Base-by-base conservation (phyloP, 2,888 invertebrate species). In the Theodoxus fluviatilis region DNA sequence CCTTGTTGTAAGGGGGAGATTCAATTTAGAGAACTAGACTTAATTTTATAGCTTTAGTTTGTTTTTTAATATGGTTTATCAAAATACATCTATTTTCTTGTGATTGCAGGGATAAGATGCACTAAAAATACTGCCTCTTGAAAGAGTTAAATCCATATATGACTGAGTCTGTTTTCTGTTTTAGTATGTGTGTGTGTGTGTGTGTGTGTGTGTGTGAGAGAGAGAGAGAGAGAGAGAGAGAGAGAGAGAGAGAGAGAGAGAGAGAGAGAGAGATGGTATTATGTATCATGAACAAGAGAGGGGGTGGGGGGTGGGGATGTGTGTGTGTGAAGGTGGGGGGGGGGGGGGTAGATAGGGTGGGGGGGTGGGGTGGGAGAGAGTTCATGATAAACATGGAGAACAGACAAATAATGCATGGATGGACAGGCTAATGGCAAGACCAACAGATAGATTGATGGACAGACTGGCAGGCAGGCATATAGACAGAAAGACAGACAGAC, bases 141-240 rank as follows among this genome's bases (percentile, higher is more conserved):
- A n/a, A n/a, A n/a, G n/a, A n/a, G n/a, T n/a, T n/a, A n/a, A n/a
- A n/a, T n/a, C n/a, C n/a, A n/a, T n/a, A n/a, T n/a, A n/a, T n/a
- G n/a, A n/a, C n/a, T n/a, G n/a, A n/a, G n/a, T n/a, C n/a, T n/a
- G n/a, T n/a, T n/a, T n/a, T n/a, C n/a, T n/a, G n/a, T n/a, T n/a
- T n/a, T n/a, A n/a, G n/a, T n/a, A n/a, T n/a, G 35, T 37, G 63
- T 37, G 35, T 37, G 63, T 37, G 35, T 37, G 63, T 37, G 35
- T 37, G 63, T 22, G 35, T 37, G 63, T 37, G 35, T 37, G 63
- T 22, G n/a, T 31, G 68, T 59, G 31, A 43, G 61, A 69, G 47
- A 63, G 47, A 69, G 63, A 63, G 63, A 63, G 33, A 63, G 61
- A 49, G 31, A 49, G n/a, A 49, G 31, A 67, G 67, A 67, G 49